These are phyloP conservation scores for Anolis carolinensis DNA, from an alignment of 2,113 vertebrate species.

Conservation along the genomic window DNA sequence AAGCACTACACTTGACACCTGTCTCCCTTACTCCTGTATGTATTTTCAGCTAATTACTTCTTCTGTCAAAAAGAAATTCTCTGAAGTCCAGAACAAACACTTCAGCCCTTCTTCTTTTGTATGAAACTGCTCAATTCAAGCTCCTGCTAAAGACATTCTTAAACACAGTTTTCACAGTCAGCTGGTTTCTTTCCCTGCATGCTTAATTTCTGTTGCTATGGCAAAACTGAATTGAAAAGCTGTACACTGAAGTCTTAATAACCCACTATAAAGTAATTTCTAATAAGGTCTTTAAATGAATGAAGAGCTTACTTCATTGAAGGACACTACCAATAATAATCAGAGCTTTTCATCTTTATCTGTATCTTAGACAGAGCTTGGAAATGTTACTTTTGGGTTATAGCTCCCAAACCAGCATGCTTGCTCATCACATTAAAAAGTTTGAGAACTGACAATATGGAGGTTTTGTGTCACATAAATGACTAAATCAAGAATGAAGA, in stretches of 20 bases:
- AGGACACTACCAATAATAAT: constrained; percentile 21
- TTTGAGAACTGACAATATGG: too few species aligned
- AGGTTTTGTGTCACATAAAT: too few species aligned
- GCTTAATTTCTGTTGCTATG: constrained; percentile 62
- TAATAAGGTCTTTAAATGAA: constrained; percentile 51
- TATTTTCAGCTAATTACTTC: constrained; percentile 69
- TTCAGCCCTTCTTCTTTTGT: constrained; percentile 38
- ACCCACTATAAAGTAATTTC: fast-evolving
- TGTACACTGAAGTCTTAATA: constrained; percentile 44
- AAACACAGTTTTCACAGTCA: constrained; percentile 58
- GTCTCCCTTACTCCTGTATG: constrained; percentile 53
- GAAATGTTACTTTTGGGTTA: too few species aligned
- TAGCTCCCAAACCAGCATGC: too few species aligned
- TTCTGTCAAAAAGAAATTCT: constrained; percentile 62
- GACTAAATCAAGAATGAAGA: too few species aligned
- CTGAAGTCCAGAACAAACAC: constrained; percentile 37
- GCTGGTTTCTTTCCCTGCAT: constrained; percentile 49
- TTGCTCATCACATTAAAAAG: too few species aligned
- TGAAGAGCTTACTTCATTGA: constrained; percentile 38
- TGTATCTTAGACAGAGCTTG: too few species aligned
- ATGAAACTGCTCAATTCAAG: constrained; percentile 47
- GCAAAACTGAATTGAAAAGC: constrained; percentile 54
- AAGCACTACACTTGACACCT: constrained; percentile 45
- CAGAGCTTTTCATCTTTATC: constrained; percentile 15
- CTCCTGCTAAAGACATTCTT: constrained; percentile 57